These are phyloP conservation scores for Rhinophrynus dorsalis DNA, from an alignment of 2,797 vertebrate species.

Conservation along the genomic window DNA sequence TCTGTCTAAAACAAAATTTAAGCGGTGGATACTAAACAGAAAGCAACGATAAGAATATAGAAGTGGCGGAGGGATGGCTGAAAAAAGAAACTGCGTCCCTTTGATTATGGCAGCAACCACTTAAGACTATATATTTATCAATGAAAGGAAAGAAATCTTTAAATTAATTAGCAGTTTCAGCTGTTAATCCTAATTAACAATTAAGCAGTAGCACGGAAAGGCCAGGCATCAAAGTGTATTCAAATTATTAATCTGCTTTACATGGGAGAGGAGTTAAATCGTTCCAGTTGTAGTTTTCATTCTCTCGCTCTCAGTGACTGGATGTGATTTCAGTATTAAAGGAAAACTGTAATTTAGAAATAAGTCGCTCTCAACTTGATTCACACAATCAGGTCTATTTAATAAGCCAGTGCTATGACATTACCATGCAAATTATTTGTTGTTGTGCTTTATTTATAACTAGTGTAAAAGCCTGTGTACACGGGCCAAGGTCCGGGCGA, in stretches of 20 bases:
- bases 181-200: constrained; percentile 48
- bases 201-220: constrained; percentile 30
- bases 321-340: too few relatives aligned
- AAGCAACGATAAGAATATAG: not conserved
- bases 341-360: too few relatives aligned
- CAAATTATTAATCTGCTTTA: constrained; percentile 40
- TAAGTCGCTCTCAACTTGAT: too few relatives aligned
- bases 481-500: too few relatives aligned
- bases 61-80: not conserved
- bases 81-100: not conserved
- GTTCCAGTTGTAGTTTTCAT: constrained; percentile 23
- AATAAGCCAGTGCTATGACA: too few relatives aligned
- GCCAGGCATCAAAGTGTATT: constrained; percentile 38
- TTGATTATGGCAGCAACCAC: constrained; percentile 10
- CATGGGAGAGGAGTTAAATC: constrained; percentile 20
- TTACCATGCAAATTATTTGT: constrained; percentile 11
- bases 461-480: too few relatives aligned
- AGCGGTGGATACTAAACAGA: constrained; percentile 24
- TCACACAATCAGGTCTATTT: too few relatives aligned
- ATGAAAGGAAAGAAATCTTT: constrained; percentile 26
- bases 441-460: too few relatives aligned
- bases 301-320: constrained; percentile 13
- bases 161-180: constrained; percentile 47
- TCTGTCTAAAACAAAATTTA: constrained; percentile 74
- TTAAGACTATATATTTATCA: constrained; percentile 30